Conservation (phyloP, 1,140 invertebrate genomes). For the Himalopsyche phryganea region DNA sequence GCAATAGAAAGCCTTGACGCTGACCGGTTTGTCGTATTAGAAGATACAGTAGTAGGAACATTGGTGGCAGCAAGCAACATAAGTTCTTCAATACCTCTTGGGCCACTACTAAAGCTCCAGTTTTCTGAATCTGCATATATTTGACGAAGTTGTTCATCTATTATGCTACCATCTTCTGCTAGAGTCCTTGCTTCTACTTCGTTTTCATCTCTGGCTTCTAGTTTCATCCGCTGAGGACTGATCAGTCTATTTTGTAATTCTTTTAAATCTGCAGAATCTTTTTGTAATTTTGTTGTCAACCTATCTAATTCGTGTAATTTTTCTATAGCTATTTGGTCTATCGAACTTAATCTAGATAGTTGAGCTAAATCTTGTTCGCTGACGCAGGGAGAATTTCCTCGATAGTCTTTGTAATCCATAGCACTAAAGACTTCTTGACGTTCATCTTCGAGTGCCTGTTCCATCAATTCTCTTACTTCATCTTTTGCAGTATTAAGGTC, state of each 20-base stretch:
- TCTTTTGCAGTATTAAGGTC: slow-evolving; percentile 38
- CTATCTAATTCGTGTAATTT: slow-evolving; percentile 75
- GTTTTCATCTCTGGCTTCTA: slow-evolving; percentile 42
- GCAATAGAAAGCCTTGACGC: slow-evolving; percentile 57
- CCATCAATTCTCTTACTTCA: slow-evolving; percentile 49
- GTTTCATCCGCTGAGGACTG: slow-evolving; percentile 49
- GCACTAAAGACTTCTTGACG: slow-evolving; percentile 69
- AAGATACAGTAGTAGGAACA: slow-evolving; percentile 34
- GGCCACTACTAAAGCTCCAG: slow-evolving; percentile 68
- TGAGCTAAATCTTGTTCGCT: slow-evolving; percentile 76
- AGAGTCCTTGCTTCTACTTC: slow-evolving; percentile 57
- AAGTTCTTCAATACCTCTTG: slow-evolving; percentile 56
- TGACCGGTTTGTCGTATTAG: slow-evolving; percentile 43
- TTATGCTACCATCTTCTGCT: slow-evolving; percentile 62
- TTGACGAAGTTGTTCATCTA: slow-evolving; percentile 67
- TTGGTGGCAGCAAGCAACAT: slow-evolving; percentile 45
- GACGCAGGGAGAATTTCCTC: slow-evolving; percentile 68
- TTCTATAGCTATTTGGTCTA: slow-evolving; percentile 72
- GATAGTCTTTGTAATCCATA: slow-evolving; percentile 75
- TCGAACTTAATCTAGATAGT: slow-evolving; percentile 66
- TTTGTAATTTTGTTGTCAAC: slow-evolving; percentile 69
- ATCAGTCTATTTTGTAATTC: slow-evolving; percentile 68
- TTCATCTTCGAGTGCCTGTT: slow-evolving; percentile 49
- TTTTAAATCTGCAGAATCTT: slow-evolving; percentile 74
- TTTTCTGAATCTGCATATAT: slow-evolving; percentile 66